These are phyloP conservation scores for Drosophila baimaii DNA, from an alignment of 1,140 invertebrate species.

Conservation along the genomic window DNA sequence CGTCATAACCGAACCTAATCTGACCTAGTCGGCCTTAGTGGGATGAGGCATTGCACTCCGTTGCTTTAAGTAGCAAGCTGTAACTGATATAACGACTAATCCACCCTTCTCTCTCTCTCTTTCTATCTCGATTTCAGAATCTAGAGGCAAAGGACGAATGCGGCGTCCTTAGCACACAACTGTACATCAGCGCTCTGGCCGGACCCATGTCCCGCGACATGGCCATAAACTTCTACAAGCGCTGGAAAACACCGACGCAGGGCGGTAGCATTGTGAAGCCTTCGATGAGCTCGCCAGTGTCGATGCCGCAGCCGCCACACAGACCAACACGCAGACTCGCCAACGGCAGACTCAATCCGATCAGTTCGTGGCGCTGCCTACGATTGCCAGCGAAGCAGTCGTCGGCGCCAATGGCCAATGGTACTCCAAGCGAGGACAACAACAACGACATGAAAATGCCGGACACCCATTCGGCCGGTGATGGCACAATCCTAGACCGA, in stretches of 20 bases:
- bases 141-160: slow-evolving; percentile 84
- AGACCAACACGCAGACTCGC: slow-evolving; percentile 19
- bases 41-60: too few species aligned
- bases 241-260: slow-evolving; percentile 93
- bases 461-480: not conserved
- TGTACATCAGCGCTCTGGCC: slow-evolving; percentile 92
- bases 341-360: slow-evolving; percentile 15
- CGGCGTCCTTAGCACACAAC: slow-evolving; percentile 88
- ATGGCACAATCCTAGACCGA: not conserved
- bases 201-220: slow-evolving; percentile 92
- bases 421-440: slow-evolving; percentile 30
- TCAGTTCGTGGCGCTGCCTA: slow-evolving; percentile 5
- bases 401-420: slow-evolving; percentile 11
- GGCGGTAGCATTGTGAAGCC: slow-evolving; percentile 70
- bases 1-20: too few species aligned
- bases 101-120: too few species aligned
- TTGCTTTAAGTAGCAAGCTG: too few species aligned
- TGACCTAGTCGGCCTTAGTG: not conserved
- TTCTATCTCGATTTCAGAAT: too few species aligned
- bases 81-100: too few species aligned
- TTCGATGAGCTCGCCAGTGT: slow-evolving; percentile 55
- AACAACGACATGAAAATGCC: slow-evolving; percentile 2
- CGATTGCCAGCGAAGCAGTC: slow-evolving; percentile 18
- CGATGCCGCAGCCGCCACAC: slow-evolving; percentile 45
- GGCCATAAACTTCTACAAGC: slow-evolving; percentile 89